phyloP scores from a whole-genome alignment of 2,797 vertebrate species.

The Epinephelus malabaricus region DNA sequence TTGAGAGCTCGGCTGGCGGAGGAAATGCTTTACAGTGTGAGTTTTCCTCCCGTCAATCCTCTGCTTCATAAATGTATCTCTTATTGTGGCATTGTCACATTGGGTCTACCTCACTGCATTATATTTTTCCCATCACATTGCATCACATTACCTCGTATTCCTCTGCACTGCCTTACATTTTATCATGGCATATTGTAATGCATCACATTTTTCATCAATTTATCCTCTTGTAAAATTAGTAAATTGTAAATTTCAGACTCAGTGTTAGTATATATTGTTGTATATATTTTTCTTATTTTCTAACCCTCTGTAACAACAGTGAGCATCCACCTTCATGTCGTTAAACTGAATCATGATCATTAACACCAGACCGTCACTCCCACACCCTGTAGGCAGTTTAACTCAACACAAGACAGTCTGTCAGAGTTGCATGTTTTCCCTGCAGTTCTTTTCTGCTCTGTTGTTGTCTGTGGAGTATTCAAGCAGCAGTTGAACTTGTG shows the following conservation, averaged over 20 bases:
- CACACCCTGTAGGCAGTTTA: not conserved
- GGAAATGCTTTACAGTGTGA: not conserved
- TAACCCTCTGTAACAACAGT: slow-evolving; percentile 6
- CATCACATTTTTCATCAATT: not conserved
- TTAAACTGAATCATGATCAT: slow-evolving; percentile 18
- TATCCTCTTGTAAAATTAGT: not conserved
- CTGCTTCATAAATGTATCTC: no score
- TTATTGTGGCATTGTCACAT: no score
- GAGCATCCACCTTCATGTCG: slow-evolving; percentile 9
- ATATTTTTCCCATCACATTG: not conserved
- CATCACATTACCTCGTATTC: not conserved
- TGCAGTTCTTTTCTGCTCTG: not conserved
- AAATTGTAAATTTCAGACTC: not conserved
- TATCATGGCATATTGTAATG: not conserved
- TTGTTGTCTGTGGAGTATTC: not conserved
- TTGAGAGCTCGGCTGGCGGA: not conserved
- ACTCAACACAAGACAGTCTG: not conserved
- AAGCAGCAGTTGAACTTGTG: not conserved
- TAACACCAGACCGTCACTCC: slow-evolving; percentile 31
- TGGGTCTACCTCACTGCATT: no score
- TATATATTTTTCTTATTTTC: not conserved
- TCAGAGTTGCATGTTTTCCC: not conserved
- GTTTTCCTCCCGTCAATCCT: not conserved
- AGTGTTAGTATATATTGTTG: no score
- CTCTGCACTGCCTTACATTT: not conserved